A percentile compares a stretch with the other conserved stretches of the same genome.
phyloP scores from a whole-genome alignment of 2,113 vertebrate species.

The Pluvianellus socialis region DNA sequence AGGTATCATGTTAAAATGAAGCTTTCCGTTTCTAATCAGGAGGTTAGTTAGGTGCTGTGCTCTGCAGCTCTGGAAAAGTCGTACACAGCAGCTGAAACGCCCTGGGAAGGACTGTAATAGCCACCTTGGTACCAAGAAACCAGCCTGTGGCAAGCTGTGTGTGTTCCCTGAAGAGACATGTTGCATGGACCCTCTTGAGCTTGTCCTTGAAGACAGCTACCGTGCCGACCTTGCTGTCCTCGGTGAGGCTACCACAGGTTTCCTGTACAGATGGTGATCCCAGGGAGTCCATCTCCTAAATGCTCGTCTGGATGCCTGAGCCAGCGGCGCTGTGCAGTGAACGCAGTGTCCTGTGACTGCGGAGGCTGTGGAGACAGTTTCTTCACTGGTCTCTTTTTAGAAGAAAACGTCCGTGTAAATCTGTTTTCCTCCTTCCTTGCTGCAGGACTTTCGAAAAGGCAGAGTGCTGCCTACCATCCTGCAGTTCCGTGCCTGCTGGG shows the following conservation, averaged over 20 bases:
- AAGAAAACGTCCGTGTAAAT: not conserved
- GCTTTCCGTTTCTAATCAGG: not conserved
- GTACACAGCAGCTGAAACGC: not conserved
- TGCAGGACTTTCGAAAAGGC: not conserved
- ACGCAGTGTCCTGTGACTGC: not conserved
- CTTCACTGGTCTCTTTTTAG: not conserved
- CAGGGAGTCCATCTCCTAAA: not conserved
- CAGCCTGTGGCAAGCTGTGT: not conserved
- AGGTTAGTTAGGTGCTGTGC: not conserved
- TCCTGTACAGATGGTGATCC: not conserved
- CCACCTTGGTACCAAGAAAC: not conserved
- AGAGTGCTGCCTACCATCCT: not conserved
- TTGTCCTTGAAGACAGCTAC: not conserved
- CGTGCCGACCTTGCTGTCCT: not conserved
- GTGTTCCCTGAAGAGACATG: not conserved
- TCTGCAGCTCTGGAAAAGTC: not conserved
- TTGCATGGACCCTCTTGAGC: accelerated
- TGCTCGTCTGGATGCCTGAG: not conserved
- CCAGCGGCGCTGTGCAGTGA: not conserved
- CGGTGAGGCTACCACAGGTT: not conserved
- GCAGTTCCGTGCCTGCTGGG: not conserved
- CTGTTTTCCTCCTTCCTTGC: not conserved
- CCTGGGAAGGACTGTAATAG: not conserved
- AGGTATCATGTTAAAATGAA: not conserved
- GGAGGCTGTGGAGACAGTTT: not conserved